These are phyloP conservation scores for human (Homo sapiens) DNA, from an alignment of 2,113 vertebrate species.

Conservation along the genomic window GRCh38 chr4:180759501-180760000, in stretches of 20 bases:
- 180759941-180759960: background rate
- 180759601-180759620: background rate
- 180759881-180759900: background rate
- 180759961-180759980: background rate
- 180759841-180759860: background rate
- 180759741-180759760: background rate
- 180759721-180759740: background rate
- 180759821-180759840: background rate
- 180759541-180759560: background rate
- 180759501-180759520: background rate
- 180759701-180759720: no score
- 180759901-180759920: background rate
- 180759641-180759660: background rate
- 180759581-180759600: background rate
- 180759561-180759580: background rate
- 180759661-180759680: no score
- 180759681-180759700: no score
- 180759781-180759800: background rate
- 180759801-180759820: background rate
- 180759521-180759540: slow-evolving; percentile 16
- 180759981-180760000: background rate
- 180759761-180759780: background rate
- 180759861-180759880: background rate
- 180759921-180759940: background rate
- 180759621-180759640: background rate